Evolutionary conservation across 2,797 vertebrate species (phyloP).

Genomic region (Rousettus madagascariensis): DNA sequence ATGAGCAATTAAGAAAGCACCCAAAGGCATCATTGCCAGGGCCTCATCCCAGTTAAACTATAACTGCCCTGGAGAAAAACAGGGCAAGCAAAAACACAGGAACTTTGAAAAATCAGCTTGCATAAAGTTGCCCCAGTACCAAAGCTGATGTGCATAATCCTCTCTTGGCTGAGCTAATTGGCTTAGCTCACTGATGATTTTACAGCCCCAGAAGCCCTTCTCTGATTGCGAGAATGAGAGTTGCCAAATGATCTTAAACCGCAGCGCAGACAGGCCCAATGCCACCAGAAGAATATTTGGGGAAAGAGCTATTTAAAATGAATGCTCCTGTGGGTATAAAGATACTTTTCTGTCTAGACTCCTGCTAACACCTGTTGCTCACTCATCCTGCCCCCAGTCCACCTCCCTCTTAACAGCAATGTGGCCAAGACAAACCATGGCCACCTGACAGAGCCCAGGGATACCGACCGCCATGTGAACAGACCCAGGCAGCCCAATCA

Average conservation of each 20-base stretch:
- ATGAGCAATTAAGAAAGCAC: constrained; percentile 63
- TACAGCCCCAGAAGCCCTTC: constrained; percentile 70
- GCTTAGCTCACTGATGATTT: constrained; percentile 67
- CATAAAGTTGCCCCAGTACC: constrained; percentile 55
- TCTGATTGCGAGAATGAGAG: constrained; percentile 71
- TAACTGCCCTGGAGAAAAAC: constrained; percentile 24
- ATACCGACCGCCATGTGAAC: accelerated
- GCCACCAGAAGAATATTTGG: constrained; percentile 20
- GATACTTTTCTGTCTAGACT: constrained; percentile 65
- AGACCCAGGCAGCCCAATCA: neutral
- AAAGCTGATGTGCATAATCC: constrained; percentile 62
- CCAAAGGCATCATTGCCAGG: constrained; percentile 31
- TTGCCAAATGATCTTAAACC: constrained; percentile 69
- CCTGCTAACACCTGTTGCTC: constrained; percentile 20
- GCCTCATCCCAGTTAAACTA: constrained; percentile 22
- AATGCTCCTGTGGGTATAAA: constrained; percentile 25
- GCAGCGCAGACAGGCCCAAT: constrained; percentile 14
- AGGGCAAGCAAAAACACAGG: neutral
- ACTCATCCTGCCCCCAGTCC: neutral
- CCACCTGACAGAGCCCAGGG: neutral
- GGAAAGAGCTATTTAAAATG: constrained; percentile 55
- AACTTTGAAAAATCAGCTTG: constrained; percentile 39
- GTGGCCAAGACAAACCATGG: constrained; percentile 24
- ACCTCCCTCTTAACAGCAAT: neutral
- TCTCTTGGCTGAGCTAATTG: constrained; percentile 62